phyloP scores from a whole-genome alignment of 2,888 invertebrate genomes.

The Caenorhabditis doughertyi region DNA sequence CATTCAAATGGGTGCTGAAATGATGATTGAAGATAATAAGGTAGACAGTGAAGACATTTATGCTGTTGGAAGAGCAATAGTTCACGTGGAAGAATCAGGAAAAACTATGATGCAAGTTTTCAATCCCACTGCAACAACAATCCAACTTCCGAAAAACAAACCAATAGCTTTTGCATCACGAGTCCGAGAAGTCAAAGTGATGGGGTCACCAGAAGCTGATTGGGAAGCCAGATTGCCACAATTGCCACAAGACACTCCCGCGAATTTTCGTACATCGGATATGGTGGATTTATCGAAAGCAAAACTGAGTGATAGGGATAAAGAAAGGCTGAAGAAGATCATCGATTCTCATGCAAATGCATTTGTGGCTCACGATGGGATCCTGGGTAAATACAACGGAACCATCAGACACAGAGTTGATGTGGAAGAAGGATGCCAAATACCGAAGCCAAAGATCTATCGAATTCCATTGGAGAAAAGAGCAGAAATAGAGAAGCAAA shows the following conservation, averaged over 20 bases:
- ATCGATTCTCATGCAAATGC: conserved; percentile 11
- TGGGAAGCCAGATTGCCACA: background rate
- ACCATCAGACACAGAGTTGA: conserved; percentile 41
- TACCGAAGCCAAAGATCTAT: background rate
- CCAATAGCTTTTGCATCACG: background rate
- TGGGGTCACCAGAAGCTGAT: background rate
- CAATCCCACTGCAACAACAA: background rate
- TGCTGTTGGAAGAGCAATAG: background rate
- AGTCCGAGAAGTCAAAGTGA: background rate
- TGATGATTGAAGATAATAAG: background rate
- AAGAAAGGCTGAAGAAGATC: background rate
- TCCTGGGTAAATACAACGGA: conserved; percentile 45
- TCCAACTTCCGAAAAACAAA: background rate
- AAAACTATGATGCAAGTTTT: background rate
- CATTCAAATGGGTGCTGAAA: background rate
- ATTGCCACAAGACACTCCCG: background rate
- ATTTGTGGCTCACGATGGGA: conserved; percentile 44
- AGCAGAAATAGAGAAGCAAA: conserved; percentile 32
- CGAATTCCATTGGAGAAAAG: conserved; percentile 44
- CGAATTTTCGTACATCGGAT: background rate
- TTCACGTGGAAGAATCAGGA: background rate
- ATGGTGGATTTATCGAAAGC: background rate
- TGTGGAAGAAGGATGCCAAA: background rate
- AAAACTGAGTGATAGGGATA: background rate
- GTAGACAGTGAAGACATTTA: background rate